phyloP scores from a whole-genome alignment of 2,888 invertebrate genomes.

The Apomyelois bistriatella region DNA sequence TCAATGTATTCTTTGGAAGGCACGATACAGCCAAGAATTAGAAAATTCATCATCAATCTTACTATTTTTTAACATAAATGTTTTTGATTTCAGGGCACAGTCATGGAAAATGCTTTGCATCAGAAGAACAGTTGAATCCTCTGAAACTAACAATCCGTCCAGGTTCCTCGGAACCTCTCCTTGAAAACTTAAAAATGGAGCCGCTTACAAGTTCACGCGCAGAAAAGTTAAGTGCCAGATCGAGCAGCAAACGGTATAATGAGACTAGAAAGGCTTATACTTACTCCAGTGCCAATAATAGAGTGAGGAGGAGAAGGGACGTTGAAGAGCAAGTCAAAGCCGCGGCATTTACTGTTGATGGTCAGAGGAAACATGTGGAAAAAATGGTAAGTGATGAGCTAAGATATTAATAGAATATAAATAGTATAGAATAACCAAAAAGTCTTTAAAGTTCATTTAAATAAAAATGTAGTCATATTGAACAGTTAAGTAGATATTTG shows the following conservation, averaged over 20 bases:
- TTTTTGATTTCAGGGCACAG: constrained; percentile 66
- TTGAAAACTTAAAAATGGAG: constrained; percentile 74
- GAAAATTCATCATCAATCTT: too few species aligned
- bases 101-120: constrained; percentile 83
- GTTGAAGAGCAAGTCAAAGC: constrained; percentile 84
- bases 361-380: constrained; percentile 85
- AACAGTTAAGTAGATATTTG: too few species aligned
- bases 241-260: constrained; percentile 55
- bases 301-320: constrained; percentile 81
- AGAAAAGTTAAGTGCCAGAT: constrained; percentile 58
- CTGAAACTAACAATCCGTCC: constrained; percentile 76
- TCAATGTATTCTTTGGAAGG: too few species aligned
- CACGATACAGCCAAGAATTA: too few species aligned
- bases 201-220: constrained; percentile 48
- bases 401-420: too few species aligned
- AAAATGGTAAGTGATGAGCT: constrained; percentile 84
- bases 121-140: constrained; percentile 83
- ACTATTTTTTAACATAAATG: too few species aligned
- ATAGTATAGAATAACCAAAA: too few species aligned
- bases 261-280: constrained; percentile 47
- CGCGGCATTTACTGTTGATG: constrained; percentile 84
- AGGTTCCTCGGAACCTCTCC: constrained; percentile 60
- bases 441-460: too few species aligned
- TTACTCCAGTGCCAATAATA: constrained; percentile 56
- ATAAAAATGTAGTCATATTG: too few species aligned